phyloP scores from a whole-genome alignment of 1,140 invertebrate species.

The Temnothorax longispinosus region DNA sequence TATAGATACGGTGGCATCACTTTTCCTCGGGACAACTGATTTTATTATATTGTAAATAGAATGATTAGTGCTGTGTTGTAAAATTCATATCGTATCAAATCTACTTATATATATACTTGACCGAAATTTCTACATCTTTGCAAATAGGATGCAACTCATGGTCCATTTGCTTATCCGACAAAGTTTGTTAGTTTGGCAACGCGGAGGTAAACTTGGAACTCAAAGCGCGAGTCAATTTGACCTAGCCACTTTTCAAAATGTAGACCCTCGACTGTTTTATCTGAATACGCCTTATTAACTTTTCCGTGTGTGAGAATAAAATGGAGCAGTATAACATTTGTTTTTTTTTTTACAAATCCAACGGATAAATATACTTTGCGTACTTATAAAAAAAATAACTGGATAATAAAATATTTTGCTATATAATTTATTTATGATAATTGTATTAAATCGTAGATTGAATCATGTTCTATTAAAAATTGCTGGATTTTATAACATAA shows the following conservation, averaged over 20 bases:
- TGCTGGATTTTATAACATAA: neutral
- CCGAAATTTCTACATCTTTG: constrained; percentile 49
- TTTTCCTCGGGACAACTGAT: neutral
- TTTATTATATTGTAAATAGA: neutral
- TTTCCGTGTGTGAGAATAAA: constrained; percentile 1
- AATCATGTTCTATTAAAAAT: neutral
- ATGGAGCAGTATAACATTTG: neutral
- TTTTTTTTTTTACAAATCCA: neutral
- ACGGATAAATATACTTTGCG: neutral
- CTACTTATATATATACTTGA: neutral
- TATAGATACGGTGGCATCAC: too few species aligned
- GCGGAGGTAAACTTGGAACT: constrained; percentile 40
- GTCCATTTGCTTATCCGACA: constrained; percentile 54
- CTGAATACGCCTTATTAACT: constrained; percentile 17
- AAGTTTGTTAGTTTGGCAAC: constrained; percentile 55
- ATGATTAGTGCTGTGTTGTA: neutral
- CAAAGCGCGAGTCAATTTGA: constrained; percentile 56
- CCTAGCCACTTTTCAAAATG: constrained; percentile 58
- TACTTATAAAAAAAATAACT: neutral
- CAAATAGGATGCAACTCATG: constrained; percentile 36
- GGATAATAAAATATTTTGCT: neutral
- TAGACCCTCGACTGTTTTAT: constrained; percentile 33
- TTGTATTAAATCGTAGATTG: neutral
- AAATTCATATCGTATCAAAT: neutral
- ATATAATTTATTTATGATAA: neutral